Conservation (phyloP, 2,113 vertebrate genomes). For the Hemibagrus wyckioides region DNA sequence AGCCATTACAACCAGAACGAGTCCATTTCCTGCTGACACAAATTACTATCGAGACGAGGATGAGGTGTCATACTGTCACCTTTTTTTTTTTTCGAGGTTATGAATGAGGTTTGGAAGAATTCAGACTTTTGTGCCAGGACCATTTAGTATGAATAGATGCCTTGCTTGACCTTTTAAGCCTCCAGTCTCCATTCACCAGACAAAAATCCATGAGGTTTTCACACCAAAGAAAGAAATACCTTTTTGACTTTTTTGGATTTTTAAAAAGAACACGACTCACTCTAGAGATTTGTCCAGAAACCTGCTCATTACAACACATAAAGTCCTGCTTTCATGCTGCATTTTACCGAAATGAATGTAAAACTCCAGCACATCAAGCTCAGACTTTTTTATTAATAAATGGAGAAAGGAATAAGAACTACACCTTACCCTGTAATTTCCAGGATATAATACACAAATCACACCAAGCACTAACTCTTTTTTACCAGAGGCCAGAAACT, state of each 20-base stretch:
- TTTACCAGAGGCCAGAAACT: too few species aligned
- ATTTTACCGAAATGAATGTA: not conserved
- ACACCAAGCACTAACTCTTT: not conserved
- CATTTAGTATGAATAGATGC: not conserved
- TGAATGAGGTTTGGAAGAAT: not conserved
- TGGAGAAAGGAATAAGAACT: not conserved
- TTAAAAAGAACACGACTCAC: not conserved
- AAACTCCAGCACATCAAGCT: not conserved
- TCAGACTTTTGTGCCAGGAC: not conserved
- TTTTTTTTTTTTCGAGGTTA: not conserved
- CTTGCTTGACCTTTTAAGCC: not conserved
- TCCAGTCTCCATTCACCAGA: not conserved
- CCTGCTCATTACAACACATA: not conserved
- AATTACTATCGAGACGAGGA: not conserved
- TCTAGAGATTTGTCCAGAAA: not conserved
- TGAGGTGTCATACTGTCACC: not conserved
- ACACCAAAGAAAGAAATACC: not conserved
- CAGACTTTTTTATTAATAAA: not conserved
- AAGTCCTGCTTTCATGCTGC: not conserved
- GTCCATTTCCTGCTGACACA: not conserved
- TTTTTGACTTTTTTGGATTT: not conserved
- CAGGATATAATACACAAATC: constrained; percentile 10
- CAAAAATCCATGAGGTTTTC: constrained; percentile 24
- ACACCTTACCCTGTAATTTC: not conserved
- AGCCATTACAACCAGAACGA: not conserved